Evolutionary conservation across 1,140 invertebrate genomes (phyloP).

Genomic region (Pseudoatta argentina): DNA sequence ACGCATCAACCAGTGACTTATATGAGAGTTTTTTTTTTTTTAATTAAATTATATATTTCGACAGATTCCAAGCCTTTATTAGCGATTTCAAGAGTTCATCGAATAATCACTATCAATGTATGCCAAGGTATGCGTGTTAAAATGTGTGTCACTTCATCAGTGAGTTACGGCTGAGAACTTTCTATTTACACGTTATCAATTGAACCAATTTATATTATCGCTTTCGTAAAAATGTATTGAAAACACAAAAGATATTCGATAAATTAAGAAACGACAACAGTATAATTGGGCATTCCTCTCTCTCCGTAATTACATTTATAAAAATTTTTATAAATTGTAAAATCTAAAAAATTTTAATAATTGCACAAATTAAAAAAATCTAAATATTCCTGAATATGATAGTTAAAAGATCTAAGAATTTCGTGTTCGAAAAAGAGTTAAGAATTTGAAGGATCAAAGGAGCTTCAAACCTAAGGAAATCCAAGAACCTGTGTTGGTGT

Average conservation of each 20-base stretch:
- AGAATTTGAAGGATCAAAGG: constrained; percentile 5
- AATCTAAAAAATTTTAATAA: constrained; percentile 17
- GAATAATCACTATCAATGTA: constrained; percentile 43
- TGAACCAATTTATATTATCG: background rate
- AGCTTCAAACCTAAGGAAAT: background rate
- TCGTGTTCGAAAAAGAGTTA: background rate
- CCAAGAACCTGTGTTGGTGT: background rate
- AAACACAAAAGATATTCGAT: background rate
- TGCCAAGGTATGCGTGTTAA: constrained; percentile 32
- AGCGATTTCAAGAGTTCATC: constrained; percentile 14
- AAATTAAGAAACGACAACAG: background rate
- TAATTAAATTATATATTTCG: constrained; percentile 13
- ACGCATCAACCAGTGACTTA: constrained; percentile 28
- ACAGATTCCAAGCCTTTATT: background rate
- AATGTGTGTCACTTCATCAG: constrained; percentile 15
- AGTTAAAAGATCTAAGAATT: background rate
- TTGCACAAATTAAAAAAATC: background rate
- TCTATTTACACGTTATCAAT: constrained; percentile 13
- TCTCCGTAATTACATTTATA: background rate
- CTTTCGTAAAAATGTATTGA: background rate
- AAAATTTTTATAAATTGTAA: constrained; percentile 5
- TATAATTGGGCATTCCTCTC: background rate
- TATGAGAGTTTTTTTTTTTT: background rate
- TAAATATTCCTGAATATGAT: background rate
- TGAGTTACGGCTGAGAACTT: background rate